A percentile compares a stretch with the other conserved stretches of the same genome.
phyloP scores from a whole-genome alignment of 2,888 invertebrate species.

The Acrobasis consociella region DNA sequence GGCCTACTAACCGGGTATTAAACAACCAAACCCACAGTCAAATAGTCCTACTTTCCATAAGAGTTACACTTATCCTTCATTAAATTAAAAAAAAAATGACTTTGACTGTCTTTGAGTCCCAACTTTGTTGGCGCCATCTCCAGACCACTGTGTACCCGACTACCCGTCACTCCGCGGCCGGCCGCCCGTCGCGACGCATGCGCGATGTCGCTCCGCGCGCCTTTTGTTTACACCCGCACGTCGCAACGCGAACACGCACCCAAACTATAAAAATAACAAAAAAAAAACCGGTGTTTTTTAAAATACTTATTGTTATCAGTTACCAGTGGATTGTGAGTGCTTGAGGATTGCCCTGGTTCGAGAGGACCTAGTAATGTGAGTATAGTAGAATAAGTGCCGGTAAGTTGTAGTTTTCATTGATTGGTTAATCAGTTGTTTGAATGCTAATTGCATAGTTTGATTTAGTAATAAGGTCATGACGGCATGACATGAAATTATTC shows the following conservation, averaged over 20 bases:
- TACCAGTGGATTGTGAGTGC: not conserved
- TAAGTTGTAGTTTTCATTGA: conserved; percentile 12
- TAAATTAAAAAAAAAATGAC: too few species aligned
- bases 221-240: conserved; percentile 17
- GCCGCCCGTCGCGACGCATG: conserved; percentile 48
- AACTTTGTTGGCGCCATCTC: not conserved
- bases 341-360: not conserved
- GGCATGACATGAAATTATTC: too few species aligned
- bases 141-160: too few species aligned
- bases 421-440: conserved; percentile 8
- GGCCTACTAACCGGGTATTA: too few species aligned
- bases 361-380: conserved; percentile 7
- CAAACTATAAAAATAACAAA: not conserved
- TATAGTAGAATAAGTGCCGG: not conserved
- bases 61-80: too few species aligned
- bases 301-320: not conserved
- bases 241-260: not conserved
- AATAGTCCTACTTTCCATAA: too few species aligned
- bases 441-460: conserved; percentile 8
- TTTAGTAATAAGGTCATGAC: not conserved
- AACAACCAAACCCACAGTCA: too few species aligned
- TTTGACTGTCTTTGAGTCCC: too few species aligned
- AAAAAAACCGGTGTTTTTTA: not conserved
- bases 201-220: conserved; percentile 31
- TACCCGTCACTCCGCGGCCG: conserved; percentile 34